Conservation (phyloP, 2,113 vertebrate species). For the Peromyscus maniculatus region DNA sequence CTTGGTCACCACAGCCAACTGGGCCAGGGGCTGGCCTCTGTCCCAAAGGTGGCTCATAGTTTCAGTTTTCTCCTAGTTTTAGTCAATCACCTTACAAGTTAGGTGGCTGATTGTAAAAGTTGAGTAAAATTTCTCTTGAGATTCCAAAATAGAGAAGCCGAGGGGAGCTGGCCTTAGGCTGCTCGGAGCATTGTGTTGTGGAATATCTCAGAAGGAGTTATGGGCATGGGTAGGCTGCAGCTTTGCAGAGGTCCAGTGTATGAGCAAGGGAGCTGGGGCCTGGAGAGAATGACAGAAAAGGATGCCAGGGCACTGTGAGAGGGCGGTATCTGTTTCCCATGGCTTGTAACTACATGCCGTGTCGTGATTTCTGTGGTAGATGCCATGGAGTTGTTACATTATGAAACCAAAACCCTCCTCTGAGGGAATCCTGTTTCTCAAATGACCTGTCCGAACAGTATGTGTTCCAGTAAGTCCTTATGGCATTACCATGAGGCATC, state of each 20-base stretch:
- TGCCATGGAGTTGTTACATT: conserved; percentile 6
- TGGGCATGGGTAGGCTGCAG: not conserved
- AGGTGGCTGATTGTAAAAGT: conserved; percentile 35
- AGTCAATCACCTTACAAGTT: not conserved
- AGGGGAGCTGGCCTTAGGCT: not conserved
- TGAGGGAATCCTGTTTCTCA: conserved; percentile 10
- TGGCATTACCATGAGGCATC: not conserved
- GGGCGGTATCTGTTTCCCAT: not conserved
- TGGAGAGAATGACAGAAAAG: not conserved
- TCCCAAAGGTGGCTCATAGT: not conserved
- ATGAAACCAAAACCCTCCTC: conserved; percentile 1
- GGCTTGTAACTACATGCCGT: not conserved
- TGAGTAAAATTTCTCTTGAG: not conserved
- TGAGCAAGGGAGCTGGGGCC: not conserved
- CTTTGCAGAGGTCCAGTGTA: not conserved
- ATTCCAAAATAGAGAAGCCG: conserved; percentile 29
- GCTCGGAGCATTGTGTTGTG: not conserved
- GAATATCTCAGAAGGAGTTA: not conserved
- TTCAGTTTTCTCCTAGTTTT: not conserved
- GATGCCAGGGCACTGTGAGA: not conserved
- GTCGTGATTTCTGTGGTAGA: conserved; percentile 25
- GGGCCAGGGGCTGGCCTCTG: not conserved
- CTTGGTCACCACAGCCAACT: not conserved
- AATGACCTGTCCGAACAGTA: not conserved
- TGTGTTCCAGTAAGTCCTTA: conserved; percentile 54